phyloP scores from a whole-genome alignment of 1,140 invertebrate genomes.

The Brachionus asplanchnoidis region DNA sequence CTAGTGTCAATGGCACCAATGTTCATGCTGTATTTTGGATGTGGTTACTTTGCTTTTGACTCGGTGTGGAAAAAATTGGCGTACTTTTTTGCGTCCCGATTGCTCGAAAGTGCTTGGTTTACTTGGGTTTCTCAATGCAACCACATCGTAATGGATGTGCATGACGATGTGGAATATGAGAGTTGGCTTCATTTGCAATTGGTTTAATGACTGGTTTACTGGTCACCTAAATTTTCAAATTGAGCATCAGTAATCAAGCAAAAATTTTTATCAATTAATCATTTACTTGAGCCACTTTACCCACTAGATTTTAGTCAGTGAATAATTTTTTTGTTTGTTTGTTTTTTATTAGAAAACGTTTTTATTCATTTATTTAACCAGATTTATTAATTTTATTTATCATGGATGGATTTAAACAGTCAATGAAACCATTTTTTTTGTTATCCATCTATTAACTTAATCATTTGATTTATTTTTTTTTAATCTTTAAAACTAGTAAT shows the following conservation, averaged over 20 bases:
- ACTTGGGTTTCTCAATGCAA: slow-evolving; percentile 54
- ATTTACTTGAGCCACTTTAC: no score
- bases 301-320: no score
- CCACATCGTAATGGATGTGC: slow-evolving; percentile 42
- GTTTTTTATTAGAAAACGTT: no score
- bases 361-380: no score
- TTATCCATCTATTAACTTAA: no score
- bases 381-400: no score
- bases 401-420: no score
- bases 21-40: slow-evolving; percentile 15
- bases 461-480: no score
- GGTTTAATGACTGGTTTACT: slow-evolving; percentile 50
- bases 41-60: slow-evolving; percentile 11
- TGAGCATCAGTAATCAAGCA: slow-evolving; percentile 52
- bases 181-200: slow-evolving; percentile 24
- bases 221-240: slow-evolving; percentile 58
- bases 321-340: no score
- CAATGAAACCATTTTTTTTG: no score
- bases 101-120: slow-evolving; percentile 53
- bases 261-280: slow-evolving; percentile 26
- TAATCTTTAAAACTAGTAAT: no score
- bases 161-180: slow-evolving; percentile 14
- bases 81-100: slow-evolving; percentile 28
- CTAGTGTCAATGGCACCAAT: slow-evolving; percentile 17
- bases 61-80: not conserved